A percentile compares a stretch with the other conserved stretches of the same genome.
phyloP scores from a whole-genome alignment of 2,113 vertebrate genomes.

The Vulpes vulpes region DNA sequence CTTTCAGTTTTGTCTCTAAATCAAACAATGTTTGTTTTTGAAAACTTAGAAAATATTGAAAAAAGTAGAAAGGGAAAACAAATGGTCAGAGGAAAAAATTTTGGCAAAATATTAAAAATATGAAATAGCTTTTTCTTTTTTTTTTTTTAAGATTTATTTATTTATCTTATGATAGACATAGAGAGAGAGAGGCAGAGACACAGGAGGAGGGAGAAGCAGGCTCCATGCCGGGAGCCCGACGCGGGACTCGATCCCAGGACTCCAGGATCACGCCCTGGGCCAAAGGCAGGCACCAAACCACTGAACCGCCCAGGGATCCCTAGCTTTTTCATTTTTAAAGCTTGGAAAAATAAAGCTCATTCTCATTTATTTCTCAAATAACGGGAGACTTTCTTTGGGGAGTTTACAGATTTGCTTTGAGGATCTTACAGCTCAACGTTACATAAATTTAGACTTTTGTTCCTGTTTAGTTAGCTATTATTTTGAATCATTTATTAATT shows the following conservation, averaged over 20 bases:
- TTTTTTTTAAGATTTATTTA: not conserved
- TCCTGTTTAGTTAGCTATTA: conserved; percentile 17
- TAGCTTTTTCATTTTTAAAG: no score
- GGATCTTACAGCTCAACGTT: not conserved
- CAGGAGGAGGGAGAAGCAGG: no score
- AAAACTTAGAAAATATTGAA: conserved; percentile 63
- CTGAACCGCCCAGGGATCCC: no score
- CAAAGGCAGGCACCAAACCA: no score
- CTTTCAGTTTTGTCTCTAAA: not conserved
- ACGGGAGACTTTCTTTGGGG: conserved; percentile 38
- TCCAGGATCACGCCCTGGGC: no score
- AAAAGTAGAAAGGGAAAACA: conserved; percentile 63
- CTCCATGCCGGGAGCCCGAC: no score
- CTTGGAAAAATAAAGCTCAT: conserved; percentile 51
- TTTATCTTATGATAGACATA: no score
- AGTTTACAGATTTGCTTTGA: conserved; percentile 53
- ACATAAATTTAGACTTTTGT: conserved; percentile 40
- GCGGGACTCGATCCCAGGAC: no score
- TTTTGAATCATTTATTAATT: conserved; percentile 45
- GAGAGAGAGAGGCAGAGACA: no score
- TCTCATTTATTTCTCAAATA: conserved; percentile 52
- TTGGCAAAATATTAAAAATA: conserved; percentile 56
- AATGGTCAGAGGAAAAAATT: conserved; percentile 27
- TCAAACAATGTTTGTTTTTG: conserved; percentile 53
- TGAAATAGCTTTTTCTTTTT: conserved; percentile 44